These are phyloP conservation scores for Acrocephalus kingi DNA, from an alignment of 2,113 vertebrate genomes.

Conservation along the genomic window DNA sequence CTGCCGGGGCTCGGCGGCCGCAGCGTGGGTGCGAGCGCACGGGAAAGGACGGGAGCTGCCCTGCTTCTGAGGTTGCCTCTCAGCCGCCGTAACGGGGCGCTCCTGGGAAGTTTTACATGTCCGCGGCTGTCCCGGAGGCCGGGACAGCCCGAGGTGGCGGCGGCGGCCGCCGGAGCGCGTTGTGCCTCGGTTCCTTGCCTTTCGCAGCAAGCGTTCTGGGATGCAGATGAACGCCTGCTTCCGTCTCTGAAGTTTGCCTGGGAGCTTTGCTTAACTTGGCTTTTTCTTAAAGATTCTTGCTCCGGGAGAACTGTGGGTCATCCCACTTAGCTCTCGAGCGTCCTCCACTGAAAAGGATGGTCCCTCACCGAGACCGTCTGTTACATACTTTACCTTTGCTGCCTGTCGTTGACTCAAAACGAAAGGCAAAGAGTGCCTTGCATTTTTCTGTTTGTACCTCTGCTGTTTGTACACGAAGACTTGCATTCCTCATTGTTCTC, in stretches of 20 bases:
- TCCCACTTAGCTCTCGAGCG: not conserved
- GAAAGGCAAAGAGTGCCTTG: not conserved
- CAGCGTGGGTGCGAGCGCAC: too few species aligned
- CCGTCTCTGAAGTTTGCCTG: constrained; percentile 26
- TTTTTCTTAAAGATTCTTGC: not conserved
- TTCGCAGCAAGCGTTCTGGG: not conserved
- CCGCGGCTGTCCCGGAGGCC: too few species aligned
- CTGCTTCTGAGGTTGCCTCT: not conserved
- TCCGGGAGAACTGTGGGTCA: too few species aligned
- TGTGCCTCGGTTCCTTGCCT: not conserved
- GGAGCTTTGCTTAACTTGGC: not conserved
- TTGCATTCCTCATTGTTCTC: not conserved
- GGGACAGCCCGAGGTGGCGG: not conserved
- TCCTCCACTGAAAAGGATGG: not conserved
- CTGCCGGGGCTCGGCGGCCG: not conserved
- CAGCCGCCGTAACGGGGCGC: not conserved
- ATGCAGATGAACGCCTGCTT: not conserved
- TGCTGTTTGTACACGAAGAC: not conserved
- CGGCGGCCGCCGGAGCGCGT: fast-evolving
- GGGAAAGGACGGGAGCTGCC: too few species aligned
- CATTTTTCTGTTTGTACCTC: not conserved
- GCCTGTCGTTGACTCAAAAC: not conserved
- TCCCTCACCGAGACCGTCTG: not conserved
- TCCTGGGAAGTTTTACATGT: not conserved
- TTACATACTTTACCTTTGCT: not conserved